phyloP scores from a whole-genome alignment of 1,140 invertebrate species.

The Aphis craccivora region DNA sequence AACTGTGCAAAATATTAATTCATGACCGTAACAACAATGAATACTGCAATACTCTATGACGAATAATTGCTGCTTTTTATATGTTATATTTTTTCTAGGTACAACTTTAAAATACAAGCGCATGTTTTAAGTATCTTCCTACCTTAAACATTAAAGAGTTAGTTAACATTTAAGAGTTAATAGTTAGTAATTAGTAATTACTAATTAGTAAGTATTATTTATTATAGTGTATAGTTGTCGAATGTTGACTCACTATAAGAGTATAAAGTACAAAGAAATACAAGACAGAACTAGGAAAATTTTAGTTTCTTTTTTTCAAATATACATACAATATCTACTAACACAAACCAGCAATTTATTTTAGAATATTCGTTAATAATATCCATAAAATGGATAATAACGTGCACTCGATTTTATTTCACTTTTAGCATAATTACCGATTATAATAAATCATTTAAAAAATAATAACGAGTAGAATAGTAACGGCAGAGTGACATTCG shows the following conservation, averaged over 20 bases:
- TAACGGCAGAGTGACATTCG: too few relatives aligned
- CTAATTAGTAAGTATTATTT: not conserved
- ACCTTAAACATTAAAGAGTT: not conserved
- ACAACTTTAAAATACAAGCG: not conserved
- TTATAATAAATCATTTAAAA: too few relatives aligned
- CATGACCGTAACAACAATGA: not conserved
- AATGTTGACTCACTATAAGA: not conserved
- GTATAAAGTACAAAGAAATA: too few relatives aligned
- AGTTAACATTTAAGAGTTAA: not conserved
- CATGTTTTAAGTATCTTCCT: not conserved
- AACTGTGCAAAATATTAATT: not conserved
- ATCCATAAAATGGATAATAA: not conserved
- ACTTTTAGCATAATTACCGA: not conserved
- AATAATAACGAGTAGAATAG: too few relatives aligned
- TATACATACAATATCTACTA: not conserved
- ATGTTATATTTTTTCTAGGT: not conserved
- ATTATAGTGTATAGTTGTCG: not conserved
- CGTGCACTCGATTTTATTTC: not conserved
- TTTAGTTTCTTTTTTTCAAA: not conserved
- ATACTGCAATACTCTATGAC: not conserved
- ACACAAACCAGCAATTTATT: not conserved
- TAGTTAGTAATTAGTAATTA: not conserved
- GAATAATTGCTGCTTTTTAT: not conserved
- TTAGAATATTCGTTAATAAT: not conserved
- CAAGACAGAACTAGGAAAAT: not conserved